Conservation (phyloP, 2,797 vertebrate species). For the Lemur catta region DNA sequence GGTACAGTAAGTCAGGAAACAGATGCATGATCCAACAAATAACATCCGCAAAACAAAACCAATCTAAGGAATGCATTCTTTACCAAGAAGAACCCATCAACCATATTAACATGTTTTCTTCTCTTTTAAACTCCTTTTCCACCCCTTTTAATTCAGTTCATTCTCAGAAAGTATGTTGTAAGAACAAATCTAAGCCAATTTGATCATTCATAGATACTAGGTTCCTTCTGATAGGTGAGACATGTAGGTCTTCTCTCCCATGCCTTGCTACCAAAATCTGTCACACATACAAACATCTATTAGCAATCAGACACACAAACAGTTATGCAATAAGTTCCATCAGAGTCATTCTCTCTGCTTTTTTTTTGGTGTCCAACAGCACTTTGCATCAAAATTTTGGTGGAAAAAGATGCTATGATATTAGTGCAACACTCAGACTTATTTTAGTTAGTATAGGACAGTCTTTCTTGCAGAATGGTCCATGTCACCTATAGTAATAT, state of each 20-base stretch:
- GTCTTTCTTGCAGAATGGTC: neutral
- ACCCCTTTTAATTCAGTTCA: neutral
- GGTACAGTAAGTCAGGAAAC: neutral
- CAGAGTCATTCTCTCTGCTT: neutral
- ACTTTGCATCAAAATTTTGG: neutral
- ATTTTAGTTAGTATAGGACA: neutral
- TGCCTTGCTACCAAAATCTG: neutral
- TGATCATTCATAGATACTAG: neutral
- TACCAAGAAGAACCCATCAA: neutral
- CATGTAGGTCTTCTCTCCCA: neutral
- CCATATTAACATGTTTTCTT: neutral
- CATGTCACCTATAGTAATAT: neutral
- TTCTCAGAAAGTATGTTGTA: neutral
- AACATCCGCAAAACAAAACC: neutral
- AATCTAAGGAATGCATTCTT: neutral
- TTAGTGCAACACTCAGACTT: neutral
- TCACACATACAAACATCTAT: neutral
- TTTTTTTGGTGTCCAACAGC: neutral
- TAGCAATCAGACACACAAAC: neutral
- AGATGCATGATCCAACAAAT: neutral
- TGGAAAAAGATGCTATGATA: neutral
- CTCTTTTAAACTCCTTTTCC: neutral
- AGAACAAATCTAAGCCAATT: neutral
- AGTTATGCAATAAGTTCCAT: neutral
- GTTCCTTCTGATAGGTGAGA: neutral